phyloP scores from a whole-genome alignment of 2,888 invertebrate species.

The Odontocolon sp. region DNA sequence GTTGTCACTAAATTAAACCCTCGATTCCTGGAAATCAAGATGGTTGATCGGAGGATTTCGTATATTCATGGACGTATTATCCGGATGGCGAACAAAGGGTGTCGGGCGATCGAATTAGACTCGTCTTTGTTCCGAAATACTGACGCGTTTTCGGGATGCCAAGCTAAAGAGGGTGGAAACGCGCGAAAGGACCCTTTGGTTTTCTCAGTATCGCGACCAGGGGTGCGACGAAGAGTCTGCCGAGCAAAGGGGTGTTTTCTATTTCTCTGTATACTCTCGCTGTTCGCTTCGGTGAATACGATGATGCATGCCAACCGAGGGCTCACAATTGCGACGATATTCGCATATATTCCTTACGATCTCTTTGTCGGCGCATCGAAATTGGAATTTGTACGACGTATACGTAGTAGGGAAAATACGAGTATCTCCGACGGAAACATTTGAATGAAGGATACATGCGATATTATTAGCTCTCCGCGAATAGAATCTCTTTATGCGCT shows the following conservation, averaged over 20 bases:
- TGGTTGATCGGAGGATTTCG: not conserved
- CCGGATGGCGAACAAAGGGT: not conserved
- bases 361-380: constrained; percentile 28
- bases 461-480: not conserved
- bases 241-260: constrained; percentile 5
- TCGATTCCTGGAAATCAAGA: not conserved
- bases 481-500: not conserved
- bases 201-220: constrained; percentile 27
- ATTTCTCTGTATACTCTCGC: constrained; percentile 3
- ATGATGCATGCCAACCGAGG: constrained; percentile 44
- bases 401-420: constrained; percentile 18
- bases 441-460: too few species aligned
- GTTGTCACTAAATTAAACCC: not conserved
- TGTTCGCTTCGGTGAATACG: constrained; percentile 27
- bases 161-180: constrained; percentile 54
- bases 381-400: constrained; percentile 34
- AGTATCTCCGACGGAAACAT: not conserved
- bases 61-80: not conserved
- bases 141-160: constrained; percentile 4
- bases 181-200: constrained; percentile 54
- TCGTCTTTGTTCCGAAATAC: constrained; percentile 8
- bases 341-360: constrained; percentile 18
- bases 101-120: not conserved
- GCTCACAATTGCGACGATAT: constrained; percentile 3
- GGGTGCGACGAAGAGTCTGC: constrained; percentile 1